Base-by-base conservation (phyloP, 2,888 invertebrate genomes). In the Druceiella hillmani region DNA sequence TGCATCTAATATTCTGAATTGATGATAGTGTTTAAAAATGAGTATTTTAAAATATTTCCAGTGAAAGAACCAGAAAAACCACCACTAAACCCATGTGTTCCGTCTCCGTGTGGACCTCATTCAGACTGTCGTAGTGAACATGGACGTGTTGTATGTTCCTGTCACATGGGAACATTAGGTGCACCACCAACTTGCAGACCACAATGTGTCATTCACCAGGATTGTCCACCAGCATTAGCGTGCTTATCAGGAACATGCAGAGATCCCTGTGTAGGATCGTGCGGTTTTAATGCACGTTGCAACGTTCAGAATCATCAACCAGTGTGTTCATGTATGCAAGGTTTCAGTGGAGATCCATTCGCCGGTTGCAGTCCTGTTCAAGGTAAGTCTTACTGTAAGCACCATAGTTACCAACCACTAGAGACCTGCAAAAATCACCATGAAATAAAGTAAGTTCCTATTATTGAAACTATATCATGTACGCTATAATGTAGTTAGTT, bases 321-420 rank as follows among this genome's bases (percentile, higher is more conserved):
- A 0, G 74, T 82, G 47, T 88, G 88, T 53, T 75, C 77, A 28
- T 89, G 88, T 53, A 69, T 78, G 36, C 71, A 75, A 28, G 83
- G 81, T n/a, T 86, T 74, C 54, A 80, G 83, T 52, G 88, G 88
- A 15, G 86, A 88, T 72, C 86, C 88, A 14, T 86, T 85, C 56
- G 76, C 79, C 26, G 83, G 83, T 37, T 88, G 87, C 54, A 78
- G 72, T 53, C 75, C 67, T 31, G 59, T 66, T 20, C 66, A 75
- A 68, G 66, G 78, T 79, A 71, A 65, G 76, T 43, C 16, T 25
- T 11, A 14, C 16, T 15, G 11, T 20, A n/a, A n/a, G n/a, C n/a
- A n/a, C n/a, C n/a, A n/a, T n/a, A n/a, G n/a, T n/a, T n/a, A n/a
- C n/a, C n/a, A n/a, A n/a, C n/a, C n/a, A n/a, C n/a, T n/a, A n/a